A percentile compares a stretch with the other conserved stretches of the same genome.
Conservation (phyloP, 1,140 invertebrate species). For the Pectinophora gossypiella region DNA sequence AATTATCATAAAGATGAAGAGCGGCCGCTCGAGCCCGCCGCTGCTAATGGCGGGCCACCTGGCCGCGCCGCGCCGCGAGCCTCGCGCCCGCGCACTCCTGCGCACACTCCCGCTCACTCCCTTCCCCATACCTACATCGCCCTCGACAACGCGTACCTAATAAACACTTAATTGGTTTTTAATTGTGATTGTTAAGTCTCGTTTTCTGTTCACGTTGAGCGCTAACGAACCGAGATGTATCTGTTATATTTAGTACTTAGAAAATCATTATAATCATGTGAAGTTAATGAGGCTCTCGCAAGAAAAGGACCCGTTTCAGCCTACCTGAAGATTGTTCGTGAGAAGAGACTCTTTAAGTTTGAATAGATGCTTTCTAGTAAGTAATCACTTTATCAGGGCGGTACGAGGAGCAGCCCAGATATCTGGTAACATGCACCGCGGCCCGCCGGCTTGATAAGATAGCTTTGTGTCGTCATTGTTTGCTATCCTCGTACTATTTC, state of each 20-base stretch:
- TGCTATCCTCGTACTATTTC: neutral
- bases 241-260: no score
- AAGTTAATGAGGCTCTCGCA: no score
- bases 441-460: neutral
- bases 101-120: slow-evolving; percentile 17
- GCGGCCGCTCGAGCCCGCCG: slow-evolving; percentile 64
- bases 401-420: no score
- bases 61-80: slow-evolving; percentile 32
- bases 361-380: no score
- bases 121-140: neutral
- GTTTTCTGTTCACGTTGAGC: neutral
- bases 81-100: slow-evolving; percentile 17
- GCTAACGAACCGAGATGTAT: neutral
- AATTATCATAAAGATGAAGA: slow-evolving; percentile 75
- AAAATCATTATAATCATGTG: no score
- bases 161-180: slow-evolving; percentile 50
- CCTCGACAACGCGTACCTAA: slow-evolving; percentile 17
- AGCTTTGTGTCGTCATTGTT: neutral
- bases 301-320: no score
- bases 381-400: no score
- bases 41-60: slow-evolving; percentile 71
- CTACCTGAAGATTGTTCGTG: no score
- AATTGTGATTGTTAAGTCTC: slow-evolving; percentile 28
- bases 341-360: no score
- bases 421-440: no score